A percentile compares a stretch with the other conserved stretches of the same genome.
phyloP scores from a whole-genome alignment of 2,888 invertebrate species.

The Chaetogeoica ovagalla region DNA sequence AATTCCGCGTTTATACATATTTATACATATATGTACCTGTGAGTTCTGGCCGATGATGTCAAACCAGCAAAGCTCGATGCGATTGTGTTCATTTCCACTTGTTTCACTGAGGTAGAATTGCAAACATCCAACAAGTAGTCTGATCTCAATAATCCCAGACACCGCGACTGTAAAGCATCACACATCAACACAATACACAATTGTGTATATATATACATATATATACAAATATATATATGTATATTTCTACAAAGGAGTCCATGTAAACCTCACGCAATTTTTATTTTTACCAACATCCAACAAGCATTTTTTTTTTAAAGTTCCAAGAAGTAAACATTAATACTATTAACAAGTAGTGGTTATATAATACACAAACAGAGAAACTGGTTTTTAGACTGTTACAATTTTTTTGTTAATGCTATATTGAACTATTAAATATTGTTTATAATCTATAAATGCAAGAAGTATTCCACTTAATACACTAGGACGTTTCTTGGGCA shows the following conservation, averaged over 20 bases:
- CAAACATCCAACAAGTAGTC: conserved; percentile 81
- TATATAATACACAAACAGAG: neutral
- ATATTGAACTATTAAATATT: no score
- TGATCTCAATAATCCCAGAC: conserved; percentile 85
- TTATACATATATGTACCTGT: conserved; percentile 15
- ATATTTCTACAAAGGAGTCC: conserved; percentile 40
- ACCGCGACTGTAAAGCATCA: conserved; percentile 67
- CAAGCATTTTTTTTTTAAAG: conserved; percentile 17
- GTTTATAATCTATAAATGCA: no score
- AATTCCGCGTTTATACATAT: neutral
- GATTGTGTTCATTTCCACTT: conserved; percentile 97
- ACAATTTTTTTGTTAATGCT: no score
- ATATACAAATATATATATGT: no score
- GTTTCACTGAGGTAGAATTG: conserved; percentile 71
- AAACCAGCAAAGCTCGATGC: conserved; percentile 84
- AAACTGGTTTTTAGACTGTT: no score
- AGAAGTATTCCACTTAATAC: no score
- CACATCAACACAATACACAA: conserved; percentile 34
- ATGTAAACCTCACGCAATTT: conserved; percentile 53
- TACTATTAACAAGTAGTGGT: neutral
- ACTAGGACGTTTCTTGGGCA: no score
- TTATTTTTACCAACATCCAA: conserved; percentile 48
- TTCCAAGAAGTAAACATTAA: neutral
- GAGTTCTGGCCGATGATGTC: conserved; percentile 48
- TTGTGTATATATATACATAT: no score